Conservation (phyloP, 2,797 vertebrate species). For the Mormyrus hasselquistii region DNA sequence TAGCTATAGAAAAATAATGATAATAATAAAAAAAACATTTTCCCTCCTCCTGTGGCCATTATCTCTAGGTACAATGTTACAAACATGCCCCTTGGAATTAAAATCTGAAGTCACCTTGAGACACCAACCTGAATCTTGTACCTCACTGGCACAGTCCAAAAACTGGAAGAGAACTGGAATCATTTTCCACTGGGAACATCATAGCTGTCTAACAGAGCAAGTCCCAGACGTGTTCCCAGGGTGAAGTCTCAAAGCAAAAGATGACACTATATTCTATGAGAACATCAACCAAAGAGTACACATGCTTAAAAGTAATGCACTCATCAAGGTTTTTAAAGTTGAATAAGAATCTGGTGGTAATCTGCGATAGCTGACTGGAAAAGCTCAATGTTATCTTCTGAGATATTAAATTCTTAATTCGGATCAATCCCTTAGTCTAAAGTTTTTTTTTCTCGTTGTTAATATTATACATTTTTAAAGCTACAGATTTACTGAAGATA, state of each 20-base stretch:
- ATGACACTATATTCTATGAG: background rate
- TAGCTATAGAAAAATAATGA: background rate
- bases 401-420: background rate
- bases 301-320: background rate
- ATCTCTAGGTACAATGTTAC: background rate
- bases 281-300: background rate
- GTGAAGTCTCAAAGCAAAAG: background rate
- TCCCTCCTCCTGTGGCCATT: background rate
- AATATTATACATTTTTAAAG: background rate
- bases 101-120: background rate
- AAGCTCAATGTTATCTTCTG: background rate
- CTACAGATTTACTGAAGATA: background rate
- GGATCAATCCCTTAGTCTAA: background rate
- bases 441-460: background rate
- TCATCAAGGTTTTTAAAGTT: background rate
- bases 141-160: background rate
- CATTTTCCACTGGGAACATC: background rate
- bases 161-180: background rate
- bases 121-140: background rate
- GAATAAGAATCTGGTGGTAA: background rate
- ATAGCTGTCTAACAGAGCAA: background rate
- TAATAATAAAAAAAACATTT: background rate
- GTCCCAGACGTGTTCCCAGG: background rate
- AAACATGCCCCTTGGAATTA: background rate
- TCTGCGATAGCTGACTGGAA: background rate